Evolutionary conservation across 30 jellyfish, hydroid and myxozoan species (phyloP).

Genomic region (Hydractinia echinata): DNA sequence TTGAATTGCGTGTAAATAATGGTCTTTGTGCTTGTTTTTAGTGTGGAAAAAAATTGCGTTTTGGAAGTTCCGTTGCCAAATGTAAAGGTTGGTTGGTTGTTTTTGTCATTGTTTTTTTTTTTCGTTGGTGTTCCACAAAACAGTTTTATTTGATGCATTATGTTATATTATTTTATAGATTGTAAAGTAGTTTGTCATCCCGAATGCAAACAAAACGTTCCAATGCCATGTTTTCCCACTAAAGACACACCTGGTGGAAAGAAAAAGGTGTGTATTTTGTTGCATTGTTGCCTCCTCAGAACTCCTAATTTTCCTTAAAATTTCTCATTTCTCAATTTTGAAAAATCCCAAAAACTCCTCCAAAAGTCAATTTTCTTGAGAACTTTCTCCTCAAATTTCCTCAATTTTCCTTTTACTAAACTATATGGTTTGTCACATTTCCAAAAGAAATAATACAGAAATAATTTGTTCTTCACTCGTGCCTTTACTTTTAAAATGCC

Average conservation of each 20-base stretch:
- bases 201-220: slow-evolving; percentile 74
- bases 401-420: no score
- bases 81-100: slow-evolving; percentile 59
- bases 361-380: no score
- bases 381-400: no score
- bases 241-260: slow-evolving; percentile 81
- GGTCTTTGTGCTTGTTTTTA: slow-evolving; percentile 10
- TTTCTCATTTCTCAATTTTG: no score
- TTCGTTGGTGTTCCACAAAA: background rate
- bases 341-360: no score
- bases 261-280: slow-evolving; percentile 4
- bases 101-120: background rate
- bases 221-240: slow-evolving; percentile 85
- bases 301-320: no score
- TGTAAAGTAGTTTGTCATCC: slow-evolving; percentile 94
- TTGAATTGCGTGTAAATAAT: background rate
- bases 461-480: no score
- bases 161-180: slow-evolving; percentile 40
- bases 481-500: no score
- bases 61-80: slow-evolving; percentile 73
- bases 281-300: no score
- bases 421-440: no score
- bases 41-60: slow-evolving; percentile 90
- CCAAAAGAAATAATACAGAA: no score
- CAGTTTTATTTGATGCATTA: background rate